Percentiles rank a stretch among this genome's conserved stretches.
These are phyloP conservation scores for Electrophaes corylata DNA, from an alignment of 2,888 invertebrate genomes.

Conservation along the genomic window DNA sequence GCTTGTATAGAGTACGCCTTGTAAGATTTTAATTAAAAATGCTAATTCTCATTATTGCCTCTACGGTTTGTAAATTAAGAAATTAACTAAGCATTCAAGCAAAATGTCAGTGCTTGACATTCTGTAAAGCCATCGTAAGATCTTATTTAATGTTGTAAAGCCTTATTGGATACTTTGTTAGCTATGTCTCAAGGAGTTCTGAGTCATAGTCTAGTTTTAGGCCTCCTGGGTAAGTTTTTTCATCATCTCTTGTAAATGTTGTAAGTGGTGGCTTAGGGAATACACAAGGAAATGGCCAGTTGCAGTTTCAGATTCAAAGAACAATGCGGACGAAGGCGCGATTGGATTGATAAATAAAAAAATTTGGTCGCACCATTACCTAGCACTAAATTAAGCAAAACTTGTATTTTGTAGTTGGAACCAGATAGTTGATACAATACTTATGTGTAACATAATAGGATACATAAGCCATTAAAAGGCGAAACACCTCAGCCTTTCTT, in stretches of 20 bases:
- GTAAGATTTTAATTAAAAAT: constrained; percentile 25
- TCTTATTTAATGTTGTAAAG: not conserved
- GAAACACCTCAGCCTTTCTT: too few species aligned
- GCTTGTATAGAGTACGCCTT: not conserved
- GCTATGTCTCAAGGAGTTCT: constrained; percentile 13
- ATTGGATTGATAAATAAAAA: too few species aligned
- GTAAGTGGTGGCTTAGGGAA: too few species aligned
- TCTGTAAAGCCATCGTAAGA: not conserved
- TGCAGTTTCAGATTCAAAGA: too few species aligned
- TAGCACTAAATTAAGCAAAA: too few species aligned
- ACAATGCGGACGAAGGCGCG: too few species aligned
- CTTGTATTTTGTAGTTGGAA: too few species aligned
- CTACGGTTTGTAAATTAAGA: constrained; percentile 17
- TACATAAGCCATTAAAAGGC: too few species aligned
- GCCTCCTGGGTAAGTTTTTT: constrained; percentile 11
- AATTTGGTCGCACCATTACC: too few species aligned
- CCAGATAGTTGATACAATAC: too few species aligned
- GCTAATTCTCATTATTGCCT: constrained; percentile 7
- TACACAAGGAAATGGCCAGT: too few species aligned
- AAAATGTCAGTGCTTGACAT: not conserved
- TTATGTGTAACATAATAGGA: too few species aligned
- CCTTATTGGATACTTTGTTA: constrained; percentile 1
- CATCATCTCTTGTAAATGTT: not conserved
- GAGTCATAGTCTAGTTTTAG: not conserved
- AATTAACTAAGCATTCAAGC: constrained; percentile 15